These are phyloP conservation scores for Cacoxenus indagator DNA, from an alignment of 2,888 invertebrate genomes.

Conservation along the genomic window DNA sequence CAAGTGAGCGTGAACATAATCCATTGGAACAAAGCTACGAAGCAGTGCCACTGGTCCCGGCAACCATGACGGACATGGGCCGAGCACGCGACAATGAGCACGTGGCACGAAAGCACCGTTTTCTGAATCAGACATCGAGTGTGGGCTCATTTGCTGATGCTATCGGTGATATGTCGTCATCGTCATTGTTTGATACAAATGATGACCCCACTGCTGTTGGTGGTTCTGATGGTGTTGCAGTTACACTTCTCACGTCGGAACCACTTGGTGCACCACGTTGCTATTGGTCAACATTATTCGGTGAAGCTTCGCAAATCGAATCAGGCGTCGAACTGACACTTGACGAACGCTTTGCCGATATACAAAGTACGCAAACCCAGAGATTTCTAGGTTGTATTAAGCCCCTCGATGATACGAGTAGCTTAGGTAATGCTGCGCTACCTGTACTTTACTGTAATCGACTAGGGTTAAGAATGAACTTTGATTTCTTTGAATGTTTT, in stretches of 20 bases:
- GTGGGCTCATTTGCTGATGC: neutral
- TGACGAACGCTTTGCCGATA: slow-evolving; percentile 38
- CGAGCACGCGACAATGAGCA: neutral
- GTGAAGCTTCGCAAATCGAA: slow-evolving; percentile 49
- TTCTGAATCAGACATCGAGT: neutral
- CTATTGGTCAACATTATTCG: slow-evolving; percentile 54
- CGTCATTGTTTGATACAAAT: no score
- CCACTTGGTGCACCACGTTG: slow-evolving; percentile 30
- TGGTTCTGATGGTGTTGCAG: neutral
- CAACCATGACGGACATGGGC: neutral
- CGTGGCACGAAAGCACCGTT: neutral
- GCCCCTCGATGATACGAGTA: neutral
- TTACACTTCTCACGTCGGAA: neutral
- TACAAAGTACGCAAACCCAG: slow-evolving; percentile 28
- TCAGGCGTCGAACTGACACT: slow-evolving; percentile 41
- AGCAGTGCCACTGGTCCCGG: neutral
- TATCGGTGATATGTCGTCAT: no score
- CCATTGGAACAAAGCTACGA: slow-evolving; percentile 30
- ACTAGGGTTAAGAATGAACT: no score
- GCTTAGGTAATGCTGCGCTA: slow-evolving; percentile 23
- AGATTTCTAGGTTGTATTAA: neutral
- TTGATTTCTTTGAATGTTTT: neutral
- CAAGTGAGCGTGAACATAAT: slow-evolving; percentile 26
- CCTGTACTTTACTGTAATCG: no score
- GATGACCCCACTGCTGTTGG: neutral